Conservation (phyloP, 2,888 invertebrate genomes). For the Thelaira solivaga region DNA sequence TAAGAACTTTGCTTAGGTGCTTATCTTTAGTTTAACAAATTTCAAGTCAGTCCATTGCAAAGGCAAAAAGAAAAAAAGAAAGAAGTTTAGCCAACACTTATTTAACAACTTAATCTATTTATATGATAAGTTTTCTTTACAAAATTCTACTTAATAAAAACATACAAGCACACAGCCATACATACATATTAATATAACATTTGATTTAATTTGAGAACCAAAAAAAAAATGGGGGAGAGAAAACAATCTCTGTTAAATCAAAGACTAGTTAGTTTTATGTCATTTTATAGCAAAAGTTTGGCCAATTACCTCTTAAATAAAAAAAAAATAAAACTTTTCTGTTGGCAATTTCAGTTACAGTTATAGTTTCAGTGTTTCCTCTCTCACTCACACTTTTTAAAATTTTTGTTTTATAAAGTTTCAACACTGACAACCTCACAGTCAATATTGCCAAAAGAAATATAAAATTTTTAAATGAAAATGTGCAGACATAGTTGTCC, state of each 20-base stretch:
- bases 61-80: no score
- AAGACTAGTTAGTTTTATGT: slow-evolving; percentile 24
- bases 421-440: background rate
- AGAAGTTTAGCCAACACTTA: slow-evolving; percentile 5
- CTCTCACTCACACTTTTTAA: slow-evolving; percentile 20
- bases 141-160: background rate
- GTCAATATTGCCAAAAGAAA: background rate
- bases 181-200: background rate
- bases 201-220: background rate
- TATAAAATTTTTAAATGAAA: background rate
- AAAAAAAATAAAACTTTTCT: background rate
- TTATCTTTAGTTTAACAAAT: slow-evolving; percentile 7
- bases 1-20: background rate
- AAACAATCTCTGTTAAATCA: slow-evolving; percentile 3
- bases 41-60: slow-evolving; percentile 14
- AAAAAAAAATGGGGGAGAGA: background rate
- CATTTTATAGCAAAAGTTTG: slow-evolving; percentile 31
- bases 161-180: no score
- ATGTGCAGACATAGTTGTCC: no score
- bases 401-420: slow-evolving; percentile 6
- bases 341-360: slow-evolving; percentile 15
- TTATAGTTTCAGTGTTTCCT: no score
- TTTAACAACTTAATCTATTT: slow-evolving; percentile 12
- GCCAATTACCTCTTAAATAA: background rate
- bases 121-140: background rate